These are phyloP conservation scores for Platichthys stellatus DNA, from an alignment of 2,113 vertebrate species.

Conservation along the genomic window DNA sequence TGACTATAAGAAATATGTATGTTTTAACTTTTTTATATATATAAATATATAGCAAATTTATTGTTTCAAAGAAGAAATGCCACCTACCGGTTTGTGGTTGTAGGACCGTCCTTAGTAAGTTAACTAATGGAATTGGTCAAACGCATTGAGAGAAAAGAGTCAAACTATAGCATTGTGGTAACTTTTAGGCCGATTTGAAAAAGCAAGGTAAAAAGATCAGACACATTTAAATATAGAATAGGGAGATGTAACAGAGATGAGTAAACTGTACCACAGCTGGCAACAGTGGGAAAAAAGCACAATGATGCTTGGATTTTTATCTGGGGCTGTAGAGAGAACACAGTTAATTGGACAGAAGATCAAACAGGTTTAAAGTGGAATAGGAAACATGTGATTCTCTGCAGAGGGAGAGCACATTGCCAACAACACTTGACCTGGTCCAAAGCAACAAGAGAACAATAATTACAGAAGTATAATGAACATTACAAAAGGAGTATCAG, in stretches of 20 bases:
- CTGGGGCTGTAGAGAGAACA: not conserved
- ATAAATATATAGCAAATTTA: too few relatives aligned
- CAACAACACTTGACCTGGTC: too few relatives aligned
- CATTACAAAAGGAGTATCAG: not conserved
- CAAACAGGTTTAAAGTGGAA: conserved; percentile 51
- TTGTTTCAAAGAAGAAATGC: too few relatives aligned
- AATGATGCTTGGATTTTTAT: conserved; percentile 21
- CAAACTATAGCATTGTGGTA: not conserved
- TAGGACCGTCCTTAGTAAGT: too few relatives aligned
- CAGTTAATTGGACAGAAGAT: conserved; percentile 50
- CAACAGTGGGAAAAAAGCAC: conserved; percentile 1
- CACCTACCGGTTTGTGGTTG: too few relatives aligned
- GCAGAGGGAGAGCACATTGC: too few relatives aligned
- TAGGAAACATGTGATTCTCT: not conserved
- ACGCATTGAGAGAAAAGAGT: not conserved
- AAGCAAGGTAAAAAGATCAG: conserved; percentile 40
- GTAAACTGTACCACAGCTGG: not conserved
- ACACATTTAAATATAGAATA: conserved; percentile 24
- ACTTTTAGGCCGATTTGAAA: conserved; percentile 33
- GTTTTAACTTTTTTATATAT: too few relatives aligned
- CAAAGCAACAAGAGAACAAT: too few relatives aligned
- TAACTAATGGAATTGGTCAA: not conserved
- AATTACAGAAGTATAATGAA: not conserved
- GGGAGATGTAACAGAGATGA: conserved; percentile 23
- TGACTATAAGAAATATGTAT: not conserved